These are phyloP conservation scores for Diarsia rubi DNA, from an alignment of 2,888 invertebrate genomes.

Conservation along the genomic window DNA sequence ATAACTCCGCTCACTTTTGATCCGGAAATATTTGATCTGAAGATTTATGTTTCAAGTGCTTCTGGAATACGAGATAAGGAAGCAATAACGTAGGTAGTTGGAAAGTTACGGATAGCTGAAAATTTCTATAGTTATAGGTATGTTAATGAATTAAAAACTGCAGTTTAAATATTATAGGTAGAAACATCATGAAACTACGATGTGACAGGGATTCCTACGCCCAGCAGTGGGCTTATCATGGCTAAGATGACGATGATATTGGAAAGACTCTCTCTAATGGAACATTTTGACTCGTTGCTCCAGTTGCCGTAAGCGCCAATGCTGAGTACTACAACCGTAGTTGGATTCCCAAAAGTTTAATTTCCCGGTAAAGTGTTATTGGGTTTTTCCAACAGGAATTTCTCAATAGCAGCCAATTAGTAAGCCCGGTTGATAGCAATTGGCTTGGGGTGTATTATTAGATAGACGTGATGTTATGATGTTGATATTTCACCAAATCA, in stretches of 20 bases:
- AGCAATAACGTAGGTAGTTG: constrained; percentile 6
- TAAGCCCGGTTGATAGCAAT: neutral
- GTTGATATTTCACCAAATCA: neutral
- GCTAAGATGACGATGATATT: neutral
- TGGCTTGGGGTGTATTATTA: too few relatives aligned
- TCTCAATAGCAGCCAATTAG: neutral
- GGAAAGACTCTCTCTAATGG: neutral
- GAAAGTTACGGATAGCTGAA: neutral
- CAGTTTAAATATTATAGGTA: neutral
- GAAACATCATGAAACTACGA: neutral
- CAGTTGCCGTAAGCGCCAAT: too few relatives aligned
- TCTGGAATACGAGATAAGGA: constrained; percentile 40
- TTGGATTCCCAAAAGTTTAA: too few relatives aligned
- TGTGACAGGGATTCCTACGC: neutral
- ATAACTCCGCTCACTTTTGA: constrained; percentile 29
- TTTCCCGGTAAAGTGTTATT: neutral
- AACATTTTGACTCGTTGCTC: neutral
- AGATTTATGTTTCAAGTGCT: constrained; percentile 40
- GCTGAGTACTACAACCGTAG: neutral
- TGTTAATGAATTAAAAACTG: neutral
- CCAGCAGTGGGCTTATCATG: neutral
- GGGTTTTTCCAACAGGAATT: neutral
- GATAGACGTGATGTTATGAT: neutral
- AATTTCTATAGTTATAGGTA: neutral
- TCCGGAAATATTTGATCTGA: constrained; percentile 36